These are phyloP conservation scores for Heliconius eleuchia DNA, from an alignment of 1,140 invertebrate genomes.

Conservation along the genomic window DNA sequence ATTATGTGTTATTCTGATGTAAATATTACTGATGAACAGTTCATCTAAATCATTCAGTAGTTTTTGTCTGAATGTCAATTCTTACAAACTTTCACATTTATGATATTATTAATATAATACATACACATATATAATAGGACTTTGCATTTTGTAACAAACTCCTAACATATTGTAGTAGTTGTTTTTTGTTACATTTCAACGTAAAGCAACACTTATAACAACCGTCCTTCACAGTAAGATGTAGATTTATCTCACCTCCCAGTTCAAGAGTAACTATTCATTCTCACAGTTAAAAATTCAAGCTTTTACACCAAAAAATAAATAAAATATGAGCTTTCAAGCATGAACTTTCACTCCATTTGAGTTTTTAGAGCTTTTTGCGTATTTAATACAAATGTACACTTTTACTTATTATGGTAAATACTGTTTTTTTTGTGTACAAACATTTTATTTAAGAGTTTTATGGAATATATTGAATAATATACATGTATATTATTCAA, in stretches of 20 bases:
- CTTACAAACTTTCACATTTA: no score
- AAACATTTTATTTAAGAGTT: no score
- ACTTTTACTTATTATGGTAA: not conserved
- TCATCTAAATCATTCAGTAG: no score
- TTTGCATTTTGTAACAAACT: not conserved
- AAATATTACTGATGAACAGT: no score
- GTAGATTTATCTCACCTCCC: constrained; percentile 6
- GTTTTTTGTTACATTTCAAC: constrained; percentile 5
- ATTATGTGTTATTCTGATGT: no score
- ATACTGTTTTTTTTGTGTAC: not conserved
- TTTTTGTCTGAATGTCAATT: no score
- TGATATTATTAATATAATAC: no score
- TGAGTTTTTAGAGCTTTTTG: not conserved
- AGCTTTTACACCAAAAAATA: not conserved
- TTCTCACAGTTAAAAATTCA: constrained; percentile 6
- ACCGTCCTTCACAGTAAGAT: not conserved
- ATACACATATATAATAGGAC: no score
- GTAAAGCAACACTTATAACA: not conserved
- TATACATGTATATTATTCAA: no score
- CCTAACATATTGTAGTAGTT: not conserved
- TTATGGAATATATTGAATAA: no score
- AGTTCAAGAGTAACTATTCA: not conserved
- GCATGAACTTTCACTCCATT: not conserved
- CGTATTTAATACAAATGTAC: not conserved
- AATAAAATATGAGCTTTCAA: constrained; percentile 1